Evolutionary conservation across 2,888 invertebrate genomes (phyloP), one percentile per base, ranked within the genome.

Genomic region (Halictus ligatus): DNA sequence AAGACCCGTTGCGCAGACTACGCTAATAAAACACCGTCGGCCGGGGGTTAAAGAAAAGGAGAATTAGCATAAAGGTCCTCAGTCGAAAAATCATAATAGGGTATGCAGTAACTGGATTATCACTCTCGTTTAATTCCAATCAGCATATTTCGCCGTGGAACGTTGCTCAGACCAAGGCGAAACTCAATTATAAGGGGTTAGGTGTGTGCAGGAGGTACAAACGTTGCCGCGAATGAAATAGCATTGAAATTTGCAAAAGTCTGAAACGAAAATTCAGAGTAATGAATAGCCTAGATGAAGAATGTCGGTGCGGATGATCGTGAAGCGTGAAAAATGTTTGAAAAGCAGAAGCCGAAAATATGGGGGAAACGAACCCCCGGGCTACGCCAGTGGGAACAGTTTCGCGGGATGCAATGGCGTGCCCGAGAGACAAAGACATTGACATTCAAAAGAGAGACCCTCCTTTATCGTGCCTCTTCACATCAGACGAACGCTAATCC

Each of bases 391-490:
- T 82, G 80, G 83, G 79, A 81, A 85, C 88, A 75, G 83, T 75
- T 88, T 64, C 83, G 80, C 84, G 76, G 81, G 85, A 84, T 89
- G 89, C 85, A 88, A 64, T 80, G 82, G 80, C 81, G 77, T 87
- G 88, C 69, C 89, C 77, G 71, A 67, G 86, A 92, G 87, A 93
- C 94, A 94, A 93, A 94, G 94, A 93, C 94, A 94, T 94, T 94
- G 94, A 94, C 94, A 94, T 94, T 94, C 93, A 94, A 94, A 94
- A 94, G 92, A 91, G 88, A 84, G 88, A 78, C 75, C 81, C 85
- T 88, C 89, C 89, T 90, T 89, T 89, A 84, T 78, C 89, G 84
- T 90, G 83, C 84, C 91, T 89, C 91, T 91, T 91, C 85, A 82
- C 89, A 88, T 91, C 91, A 91, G 92, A 92, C 93, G 88, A 91